Conservation (phyloP, 2,888 invertebrate genomes). For the Aspidiotus destructor region DNA sequence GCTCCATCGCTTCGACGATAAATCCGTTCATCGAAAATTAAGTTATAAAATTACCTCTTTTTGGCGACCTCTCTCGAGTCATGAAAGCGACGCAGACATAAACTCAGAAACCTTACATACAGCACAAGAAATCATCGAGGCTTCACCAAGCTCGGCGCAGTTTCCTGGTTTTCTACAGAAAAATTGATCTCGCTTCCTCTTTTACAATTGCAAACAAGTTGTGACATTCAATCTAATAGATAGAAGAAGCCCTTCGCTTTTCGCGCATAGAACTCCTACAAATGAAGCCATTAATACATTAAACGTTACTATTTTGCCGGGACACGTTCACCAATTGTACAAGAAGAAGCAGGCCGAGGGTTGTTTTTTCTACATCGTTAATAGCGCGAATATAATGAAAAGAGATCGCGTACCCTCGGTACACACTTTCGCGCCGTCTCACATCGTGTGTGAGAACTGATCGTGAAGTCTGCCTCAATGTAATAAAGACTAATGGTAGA, state of each 20-base stretch:
- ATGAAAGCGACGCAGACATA: no score
- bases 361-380: conserved; percentile 20
- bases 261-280: conserved; percentile 14
- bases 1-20: no score
- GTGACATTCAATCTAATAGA: conserved; percentile 27
- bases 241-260: conserved; percentile 4
- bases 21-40: no score
- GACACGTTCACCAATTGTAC: conserved; percentile 11
- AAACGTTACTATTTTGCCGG: conserved; percentile 25
- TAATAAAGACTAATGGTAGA: conserved; percentile 24
- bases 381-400: conserved; percentile 21
- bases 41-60: no score
- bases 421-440: neutral
- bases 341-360: conserved; percentile 1
- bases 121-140: neutral
- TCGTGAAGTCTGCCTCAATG: neutral
- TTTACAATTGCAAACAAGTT: neutral
- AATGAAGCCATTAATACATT: conserved; percentile 29
- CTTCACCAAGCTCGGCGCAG: conserved; percentile 19
- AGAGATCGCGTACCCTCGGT: conserved; percentile 17
- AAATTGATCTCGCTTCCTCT: neutral
- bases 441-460: conserved; percentile 7
- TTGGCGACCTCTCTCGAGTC: no score
- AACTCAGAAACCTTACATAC: no score
- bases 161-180: neutral